Conservation (phyloP, 2,797 vertebrate species). For the Smutsia temminckii region DNA sequence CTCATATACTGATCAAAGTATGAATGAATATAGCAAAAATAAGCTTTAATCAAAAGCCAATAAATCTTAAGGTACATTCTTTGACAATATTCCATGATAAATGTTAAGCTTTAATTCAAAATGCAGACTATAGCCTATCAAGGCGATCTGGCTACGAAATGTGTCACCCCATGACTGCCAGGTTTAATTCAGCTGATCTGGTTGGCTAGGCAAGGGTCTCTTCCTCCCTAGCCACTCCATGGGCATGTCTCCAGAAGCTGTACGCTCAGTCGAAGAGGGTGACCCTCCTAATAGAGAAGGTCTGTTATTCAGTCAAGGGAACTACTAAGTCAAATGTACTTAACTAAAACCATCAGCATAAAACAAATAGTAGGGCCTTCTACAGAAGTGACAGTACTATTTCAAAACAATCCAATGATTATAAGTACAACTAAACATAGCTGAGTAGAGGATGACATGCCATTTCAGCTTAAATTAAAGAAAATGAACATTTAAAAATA, state of each 20-base stretch:
- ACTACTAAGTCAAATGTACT: conserved; percentile 32
- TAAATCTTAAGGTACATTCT: not conserved
- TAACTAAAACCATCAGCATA: not conserved
- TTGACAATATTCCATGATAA: conserved; percentile 41
- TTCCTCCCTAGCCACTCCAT: not conserved
- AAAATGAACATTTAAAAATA: conserved; percentile 21
- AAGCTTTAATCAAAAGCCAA: conserved; percentile 39
- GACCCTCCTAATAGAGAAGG: not conserved
- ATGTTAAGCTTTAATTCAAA: conserved; percentile 36
- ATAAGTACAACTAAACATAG: conserved; percentile 13
- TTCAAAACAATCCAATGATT: conserved; percentile 26
- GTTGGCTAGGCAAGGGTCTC: not conserved
- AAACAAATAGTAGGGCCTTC: not conserved
- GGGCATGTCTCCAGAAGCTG: not conserved
- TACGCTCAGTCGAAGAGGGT: not conserved
- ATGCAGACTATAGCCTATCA: not conserved
- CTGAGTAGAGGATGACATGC: not conserved
- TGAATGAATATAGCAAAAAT: conserved; percentile 28
- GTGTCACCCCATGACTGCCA: not conserved
- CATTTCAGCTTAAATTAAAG: not conserved
- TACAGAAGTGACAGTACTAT: not conserved
- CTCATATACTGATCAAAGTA: conserved; percentile 17
- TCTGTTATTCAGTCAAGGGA: not conserved
- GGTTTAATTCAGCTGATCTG: not conserved
- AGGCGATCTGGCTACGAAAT: not conserved